phyloP scores from a whole-genome alignment of 2,888 invertebrate species.

The Clusia tigrina region DNA sequence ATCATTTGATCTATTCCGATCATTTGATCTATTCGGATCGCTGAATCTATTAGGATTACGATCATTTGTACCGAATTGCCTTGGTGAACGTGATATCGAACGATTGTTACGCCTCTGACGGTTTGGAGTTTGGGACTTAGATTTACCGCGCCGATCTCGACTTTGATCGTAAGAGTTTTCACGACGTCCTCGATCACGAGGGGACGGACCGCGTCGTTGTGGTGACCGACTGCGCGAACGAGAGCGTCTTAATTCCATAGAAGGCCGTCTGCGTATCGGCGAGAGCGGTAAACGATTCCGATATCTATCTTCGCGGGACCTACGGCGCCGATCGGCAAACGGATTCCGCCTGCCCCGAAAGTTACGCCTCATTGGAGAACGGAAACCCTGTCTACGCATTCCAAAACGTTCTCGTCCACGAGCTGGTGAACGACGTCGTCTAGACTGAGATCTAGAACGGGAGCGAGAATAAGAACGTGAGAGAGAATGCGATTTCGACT shows the following conservation, averaged over 20 bases:
- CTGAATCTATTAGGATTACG: constrained; percentile 42
- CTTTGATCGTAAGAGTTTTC: constrained; percentile 45
- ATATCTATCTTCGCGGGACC: constrained; percentile 54
- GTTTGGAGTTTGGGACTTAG: constrained; percentile 35
- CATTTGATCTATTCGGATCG: constrained; percentile 33
- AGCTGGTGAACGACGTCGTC: constrained; percentile 44
- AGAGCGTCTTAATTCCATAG: constrained; percentile 43
- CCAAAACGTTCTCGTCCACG: constrained; percentile 50
- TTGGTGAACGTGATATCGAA: constrained; percentile 44
- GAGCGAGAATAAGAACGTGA: constrained; percentile 31
- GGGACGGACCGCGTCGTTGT: constrained; percentile 7
- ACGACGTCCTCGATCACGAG: constrained; percentile 29
- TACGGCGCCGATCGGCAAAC: constrained; percentile 55
- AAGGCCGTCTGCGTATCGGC: constrained; percentile 51
- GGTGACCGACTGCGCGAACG: constrained; percentile 38
- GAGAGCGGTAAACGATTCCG: constrained; percentile 58
- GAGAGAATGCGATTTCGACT: constrained; percentile 21
- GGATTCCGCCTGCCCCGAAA: constrained; percentile 47
- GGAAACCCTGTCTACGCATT: constrained; percentile 46
- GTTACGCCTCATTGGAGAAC: constrained; percentile 54
- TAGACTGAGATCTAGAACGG: constrained; percentile 39
- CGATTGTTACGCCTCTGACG: constrained; percentile 33
- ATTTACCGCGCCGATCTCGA: constrained; percentile 38
- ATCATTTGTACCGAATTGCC: constrained; percentile 35
- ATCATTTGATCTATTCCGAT: constrained; percentile 22